Evolutionary conservation across 1,140 invertebrate species (phyloP).

Genomic region (Drosophila melanica): DNA sequence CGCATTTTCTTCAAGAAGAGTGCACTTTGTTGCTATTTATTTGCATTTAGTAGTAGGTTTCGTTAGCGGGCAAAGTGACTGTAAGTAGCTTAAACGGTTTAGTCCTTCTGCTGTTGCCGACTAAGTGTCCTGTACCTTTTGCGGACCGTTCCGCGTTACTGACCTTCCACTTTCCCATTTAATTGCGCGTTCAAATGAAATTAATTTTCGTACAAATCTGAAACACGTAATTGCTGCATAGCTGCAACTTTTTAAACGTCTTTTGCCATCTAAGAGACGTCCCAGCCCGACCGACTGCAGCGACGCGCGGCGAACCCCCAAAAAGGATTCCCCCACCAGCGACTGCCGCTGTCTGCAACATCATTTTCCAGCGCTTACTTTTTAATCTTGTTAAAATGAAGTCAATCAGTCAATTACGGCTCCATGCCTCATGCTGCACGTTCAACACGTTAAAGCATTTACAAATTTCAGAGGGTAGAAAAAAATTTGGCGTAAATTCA

Average conservation of each 20-base stretch:
- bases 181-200: constrained; percentile 78
- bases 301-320: constrained; percentile 1
- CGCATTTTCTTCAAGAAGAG: constrained; percentile 40
- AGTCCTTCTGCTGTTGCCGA: constrained; percentile 24
- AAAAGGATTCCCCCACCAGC: constrained; percentile 2
- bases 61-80: constrained; percentile 55
- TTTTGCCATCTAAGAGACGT: not conserved
- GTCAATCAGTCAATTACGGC: constrained; percentile 64
- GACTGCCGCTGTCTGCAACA: constrained; percentile 14
- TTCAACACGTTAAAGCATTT: not conserved
- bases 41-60: constrained; percentile 61
- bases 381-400: constrained; percentile 61
- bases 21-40: constrained; percentile 71
- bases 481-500: no score
- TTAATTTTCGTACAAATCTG: constrained; percentile 65
- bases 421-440: not conserved
- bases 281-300: constrained; percentile 15
- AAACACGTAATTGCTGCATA: constrained; percentile 45
- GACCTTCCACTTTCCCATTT: constrained; percentile 63
- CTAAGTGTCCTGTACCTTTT: not conserved
- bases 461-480: not conserved
- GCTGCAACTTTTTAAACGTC: constrained; percentile 23
- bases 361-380: constrained; percentile 35
- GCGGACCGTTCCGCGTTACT: constrained; percentile 20
- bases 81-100: constrained; percentile 75